Conservation (phyloP, 1,140 invertebrate genomes). For the Drosophila mojavensis region DNA sequence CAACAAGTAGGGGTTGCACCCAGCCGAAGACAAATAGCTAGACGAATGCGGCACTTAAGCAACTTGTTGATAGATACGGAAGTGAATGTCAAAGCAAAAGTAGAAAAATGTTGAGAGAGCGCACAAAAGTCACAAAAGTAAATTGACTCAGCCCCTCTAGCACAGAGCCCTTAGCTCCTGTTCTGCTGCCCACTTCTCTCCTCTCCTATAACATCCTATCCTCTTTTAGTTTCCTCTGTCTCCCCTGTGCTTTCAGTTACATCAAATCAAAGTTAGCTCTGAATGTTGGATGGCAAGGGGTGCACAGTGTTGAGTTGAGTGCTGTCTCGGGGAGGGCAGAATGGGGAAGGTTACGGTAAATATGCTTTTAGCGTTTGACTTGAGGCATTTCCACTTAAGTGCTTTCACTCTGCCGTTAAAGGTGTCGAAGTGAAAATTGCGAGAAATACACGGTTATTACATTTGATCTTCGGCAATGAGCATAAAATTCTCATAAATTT, state of each 20-base stretch:
- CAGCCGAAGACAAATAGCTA: conserved; percentile 53
- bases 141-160: conserved; percentile 48
- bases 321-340: conserved; percentile 6
- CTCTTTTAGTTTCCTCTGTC: conserved; percentile 18
- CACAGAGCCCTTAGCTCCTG: no score
- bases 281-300: conserved; percentile 10
- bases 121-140: conserved; percentile 59
- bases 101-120: conserved; percentile 39
- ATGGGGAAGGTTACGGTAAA: conserved; percentile 41
- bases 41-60: conserved; percentile 60
- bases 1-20: conserved; percentile 58
- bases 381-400: conserved; percentile 79
- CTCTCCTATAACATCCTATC: no score
- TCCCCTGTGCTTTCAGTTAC: background rate
- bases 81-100: conserved; percentile 76
- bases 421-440: conserved; percentile 70
- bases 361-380: conserved; percentile 75
- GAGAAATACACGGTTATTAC: conserved; percentile 75
- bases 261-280: conserved; percentile 33
- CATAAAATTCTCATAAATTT: conserved; percentile 79
- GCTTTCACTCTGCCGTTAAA: conserved; percentile 64
- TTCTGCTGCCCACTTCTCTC: no score
- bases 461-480: conserved; percentile 68
- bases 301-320: background rate
- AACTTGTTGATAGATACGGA: conserved; percentile 76